These are phyloP conservation scores for Palythoa caribaeorum DNA, from an alignment of 92 coral and sea anemone species.

Conservation along the genomic window DNA sequence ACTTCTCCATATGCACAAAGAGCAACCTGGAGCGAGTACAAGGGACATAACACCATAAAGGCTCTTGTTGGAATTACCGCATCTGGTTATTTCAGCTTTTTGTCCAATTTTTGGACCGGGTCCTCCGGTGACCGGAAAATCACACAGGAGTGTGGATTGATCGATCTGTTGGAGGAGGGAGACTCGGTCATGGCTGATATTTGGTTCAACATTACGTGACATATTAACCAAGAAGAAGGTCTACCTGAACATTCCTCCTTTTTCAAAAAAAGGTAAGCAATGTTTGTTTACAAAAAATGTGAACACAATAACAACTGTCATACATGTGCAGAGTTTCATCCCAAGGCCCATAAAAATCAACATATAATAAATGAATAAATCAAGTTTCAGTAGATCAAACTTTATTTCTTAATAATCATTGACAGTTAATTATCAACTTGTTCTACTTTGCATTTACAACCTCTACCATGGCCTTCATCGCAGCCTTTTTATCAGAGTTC, in stretches of 20 bases:
- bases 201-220: conserved; percentile 74
- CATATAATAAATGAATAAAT: background rate
- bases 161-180: conserved; percentile 69
- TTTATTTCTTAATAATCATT: background rate
- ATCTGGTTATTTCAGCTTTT: conserved; percentile 69
- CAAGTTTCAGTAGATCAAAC: conserved; percentile 1
- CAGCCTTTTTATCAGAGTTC: too few relatives aligned
- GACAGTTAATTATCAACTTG: background rate
- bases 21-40: conserved; percentile 67
- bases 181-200: conserved; percentile 79
- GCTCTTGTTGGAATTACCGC: conserved; percentile 75
- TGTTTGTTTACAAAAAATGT: conserved; percentile 10
- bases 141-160: conserved; percentile 67
- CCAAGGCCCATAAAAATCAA: background rate
- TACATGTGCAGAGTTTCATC: background rate
- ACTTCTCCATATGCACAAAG: conserved; percentile 70
- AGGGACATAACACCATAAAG: conserved; percentile 70
- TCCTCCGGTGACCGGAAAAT: conserved; percentile 66
- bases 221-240: conserved; percentile 65
- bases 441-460: background rate
- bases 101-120: conserved; percentile 75
- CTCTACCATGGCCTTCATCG: too few relatives aligned
- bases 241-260: conserved; percentile 63
- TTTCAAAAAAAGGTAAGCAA: conserved; percentile 61
- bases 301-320: conserved; percentile 1